phyloP scores from a whole-genome alignment of 1,140 invertebrate genomes.

The Anagrus nilaparvatae region DNA sequence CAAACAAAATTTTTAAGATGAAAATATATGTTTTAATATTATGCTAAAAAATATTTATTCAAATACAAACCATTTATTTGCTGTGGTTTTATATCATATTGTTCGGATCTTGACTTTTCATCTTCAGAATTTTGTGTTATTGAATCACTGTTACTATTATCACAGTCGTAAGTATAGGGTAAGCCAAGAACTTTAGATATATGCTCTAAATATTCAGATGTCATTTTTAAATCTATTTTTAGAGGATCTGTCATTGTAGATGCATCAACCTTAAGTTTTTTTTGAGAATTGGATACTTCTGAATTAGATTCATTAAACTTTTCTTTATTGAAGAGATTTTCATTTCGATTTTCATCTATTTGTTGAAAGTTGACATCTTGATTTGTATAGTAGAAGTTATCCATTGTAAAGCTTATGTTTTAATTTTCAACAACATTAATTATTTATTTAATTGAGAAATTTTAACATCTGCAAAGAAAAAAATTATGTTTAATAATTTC shows the following conservation, averaged over 20 bases:
- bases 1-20: background rate
- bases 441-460: slow-evolving; percentile 25
- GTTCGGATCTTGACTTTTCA: slow-evolving; percentile 28
- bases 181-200: slow-evolving; percentile 34
- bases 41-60: background rate
- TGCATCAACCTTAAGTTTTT: slow-evolving; percentile 41
- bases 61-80: slow-evolving; percentile 31
- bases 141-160: slow-evolving; percentile 28
- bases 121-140: slow-evolving; percentile 28
- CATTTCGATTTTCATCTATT: slow-evolving; percentile 38
- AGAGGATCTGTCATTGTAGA: slow-evolving; percentile 46
- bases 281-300: slow-evolving; percentile 32
- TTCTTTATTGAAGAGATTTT: slow-evolving; percentile 34
- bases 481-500: background rate
- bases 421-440: slow-evolving; percentile 29
- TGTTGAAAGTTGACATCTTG: slow-evolving; percentile 22
- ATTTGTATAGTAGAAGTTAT: slow-evolving; percentile 25
- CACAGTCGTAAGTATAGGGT: slow-evolving; percentile 32
- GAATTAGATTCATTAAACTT: slow-evolving; percentile 26
- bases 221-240: slow-evolving; percentile 37
- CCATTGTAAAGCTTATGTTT: slow-evolving; percentile 23
- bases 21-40: background rate
- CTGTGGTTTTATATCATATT: slow-evolving; percentile 34
- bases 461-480: slow-evolving; percentile 18
- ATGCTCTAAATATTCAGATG: slow-evolving; percentile 37